Evolutionary conservation across 2,797 vertebrate genomes (phyloP), one percentile per base, ranked within the genome.

Genomic region (Tympanoctomys barrerae): DNA sequence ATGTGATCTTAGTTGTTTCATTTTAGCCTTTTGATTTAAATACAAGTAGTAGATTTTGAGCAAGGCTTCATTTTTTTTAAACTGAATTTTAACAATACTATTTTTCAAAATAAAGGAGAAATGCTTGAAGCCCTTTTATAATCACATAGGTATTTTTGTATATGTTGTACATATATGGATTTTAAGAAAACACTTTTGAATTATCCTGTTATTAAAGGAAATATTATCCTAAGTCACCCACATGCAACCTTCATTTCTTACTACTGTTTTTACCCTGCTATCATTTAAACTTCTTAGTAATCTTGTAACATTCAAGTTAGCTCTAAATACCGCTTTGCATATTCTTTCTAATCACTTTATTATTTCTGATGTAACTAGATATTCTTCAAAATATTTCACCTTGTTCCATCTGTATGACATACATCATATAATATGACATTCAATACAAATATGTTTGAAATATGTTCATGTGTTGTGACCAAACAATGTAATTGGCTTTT

Each of bases 141-240:
- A 24, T 91, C 39, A 79, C 28, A 79, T 21, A 89, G 11, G 8
- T 91, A 89, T 92, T 97, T 96, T 95, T 85, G 49, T 52, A 70
- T 39, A 36, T 91, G 31, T 87, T 83, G n/a, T 87, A 87, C 61
- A 91, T 87, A 78, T 75, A 59, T 21, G 59, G 92, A 94, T 81
- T 94, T 95, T 94, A 94, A 82, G 49, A 96, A 95, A 89, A 87
- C 73, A 42, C 10, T 89, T 19, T 54, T 85, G 61, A 94, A 94
- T 95, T 94, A 87, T 46, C 21, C 78, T 75, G 7, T 85, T 91
- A 84, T 94, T 92, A 54, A 81, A 94, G 59, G 39, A 95, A 52
- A 61, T 91, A 73, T 92, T 95, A 91, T 95, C 95, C 21, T 39
- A 91, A 94, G 77, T 81, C 84, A 92, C 84, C 77, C 91, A 96